Percentiles rank a stretch among this genome's conserved stretches.
phyloP scores from a whole-genome alignment of 2,888 invertebrate species.

The Anthoptus insignis region DNA sequence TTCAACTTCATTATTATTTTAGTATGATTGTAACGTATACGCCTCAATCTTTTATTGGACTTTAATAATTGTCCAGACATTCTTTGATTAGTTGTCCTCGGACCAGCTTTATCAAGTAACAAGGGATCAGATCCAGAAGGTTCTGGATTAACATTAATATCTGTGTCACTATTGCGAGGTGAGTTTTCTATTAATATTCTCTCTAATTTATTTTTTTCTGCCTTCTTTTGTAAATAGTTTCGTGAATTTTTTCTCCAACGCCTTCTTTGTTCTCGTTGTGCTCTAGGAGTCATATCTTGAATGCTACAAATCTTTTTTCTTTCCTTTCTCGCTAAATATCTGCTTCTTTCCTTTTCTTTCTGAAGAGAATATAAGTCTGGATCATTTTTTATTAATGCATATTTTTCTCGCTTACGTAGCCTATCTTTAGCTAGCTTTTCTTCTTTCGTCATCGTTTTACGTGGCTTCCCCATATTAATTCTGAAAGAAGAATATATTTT shows the following conservation, averaged over 20 bases:
- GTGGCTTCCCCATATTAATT: constrained; percentile 1
- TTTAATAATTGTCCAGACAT: not conserved
- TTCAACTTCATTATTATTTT: not conserved
- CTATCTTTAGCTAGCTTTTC: constrained; percentile 3
- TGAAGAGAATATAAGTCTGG: constrained; percentile 14
- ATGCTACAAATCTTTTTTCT: constrained; percentile 1
- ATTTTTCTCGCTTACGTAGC: not conserved
- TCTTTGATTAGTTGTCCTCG: not conserved
- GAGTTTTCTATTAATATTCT: constrained; percentile 7
- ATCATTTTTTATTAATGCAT: constrained; percentile 21
- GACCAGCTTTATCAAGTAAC: not conserved
- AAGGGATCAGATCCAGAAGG: not conserved
- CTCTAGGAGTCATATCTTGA: constrained; percentile 17
- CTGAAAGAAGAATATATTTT: not conserved
- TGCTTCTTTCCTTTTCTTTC: constrained; percentile 27
- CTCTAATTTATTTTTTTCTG: constrained; percentile 3
- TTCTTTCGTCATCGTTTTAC: constrained; percentile 1
- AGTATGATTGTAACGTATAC: not conserved
- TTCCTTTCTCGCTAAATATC: not conserved
- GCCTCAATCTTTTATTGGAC: not conserved
- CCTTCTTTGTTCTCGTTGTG: constrained; percentile 16
- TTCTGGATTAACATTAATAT: not conserved
- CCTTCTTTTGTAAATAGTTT: constrained; percentile 18
- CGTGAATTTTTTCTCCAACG: constrained; percentile 19
- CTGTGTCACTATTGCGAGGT: constrained; percentile 8